phyloP scores from a whole-genome alignment of 35 echinoderm and acorn worm genomes.

The Heliocidaris erythrogramma region DNA sequence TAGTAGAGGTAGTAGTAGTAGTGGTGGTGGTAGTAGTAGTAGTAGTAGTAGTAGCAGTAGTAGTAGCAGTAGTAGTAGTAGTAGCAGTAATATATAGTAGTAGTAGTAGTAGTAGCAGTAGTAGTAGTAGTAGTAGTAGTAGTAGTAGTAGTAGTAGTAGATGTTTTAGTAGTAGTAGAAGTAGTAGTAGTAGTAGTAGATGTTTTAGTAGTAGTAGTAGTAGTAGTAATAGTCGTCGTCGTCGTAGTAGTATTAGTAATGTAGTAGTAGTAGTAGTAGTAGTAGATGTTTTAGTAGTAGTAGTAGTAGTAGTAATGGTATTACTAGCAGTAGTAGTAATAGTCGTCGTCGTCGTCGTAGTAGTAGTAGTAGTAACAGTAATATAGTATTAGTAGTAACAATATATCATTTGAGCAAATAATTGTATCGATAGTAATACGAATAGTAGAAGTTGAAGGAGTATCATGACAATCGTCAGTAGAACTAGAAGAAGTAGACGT shows the following conservation, averaged over 20 bases:
- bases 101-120: neutral
- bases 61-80: constrained; percentile 33
- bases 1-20: constrained; percentile 46
- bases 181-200: neutral
- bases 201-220: neutral
- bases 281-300: too few species aligned
- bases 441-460: neutral
- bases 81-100: neutral
- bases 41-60: neutral
- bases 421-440: neutral
- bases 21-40: constrained; percentile 2
- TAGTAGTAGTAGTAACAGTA: constrained; percentile 29
- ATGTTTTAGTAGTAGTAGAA: neutral
- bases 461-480: neutral
- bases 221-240: neutral
- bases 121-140: constrained; percentile 44
- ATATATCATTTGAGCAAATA: neutral
- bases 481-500: neutral
- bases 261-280: neutral
- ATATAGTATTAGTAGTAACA: neutral
- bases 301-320: neutral
- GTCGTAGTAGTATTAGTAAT: neutral
- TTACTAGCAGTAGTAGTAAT: neutral
- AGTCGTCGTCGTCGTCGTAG: neutral
- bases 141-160: neutral